Evolutionary conservation across 2,888 invertebrate genomes (phyloP).

Genomic region (Gortyna flavago): DNA sequence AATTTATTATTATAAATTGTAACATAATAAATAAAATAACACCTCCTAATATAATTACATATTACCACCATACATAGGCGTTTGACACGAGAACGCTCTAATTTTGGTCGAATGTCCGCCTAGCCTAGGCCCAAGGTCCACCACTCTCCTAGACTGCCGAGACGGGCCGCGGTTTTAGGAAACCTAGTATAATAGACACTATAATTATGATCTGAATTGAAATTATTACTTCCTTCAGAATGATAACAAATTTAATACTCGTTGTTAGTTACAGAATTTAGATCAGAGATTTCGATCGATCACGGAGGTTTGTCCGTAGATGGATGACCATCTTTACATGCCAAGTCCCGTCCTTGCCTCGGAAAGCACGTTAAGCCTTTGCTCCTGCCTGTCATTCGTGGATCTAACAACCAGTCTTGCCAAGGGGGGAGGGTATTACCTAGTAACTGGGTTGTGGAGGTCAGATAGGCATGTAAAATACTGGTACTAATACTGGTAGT

Average conservation of each 20-base stretch:
- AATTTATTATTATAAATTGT: constrained; percentile 11
- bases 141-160: constrained; percentile 73
- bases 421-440: too few relatives aligned
- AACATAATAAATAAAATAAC: constrained; percentile 14
- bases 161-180: constrained; percentile 60
- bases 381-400: background rate
- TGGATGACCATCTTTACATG: background rate
- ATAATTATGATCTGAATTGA: constrained; percentile 16
- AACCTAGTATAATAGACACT: constrained; percentile 38
- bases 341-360: background rate
- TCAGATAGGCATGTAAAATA: too few relatives aligned
- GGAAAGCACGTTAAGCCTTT: background rate
- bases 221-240: constrained; percentile 44
- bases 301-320: background rate
- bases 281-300: too few relatives aligned
- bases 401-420: too few relatives aligned
- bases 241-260: background rate
- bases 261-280: constrained; percentile 9
- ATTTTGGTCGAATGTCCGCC: constrained; percentile 66
- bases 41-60: constrained; percentile 32
- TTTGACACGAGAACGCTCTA: constrained; percentile 64
- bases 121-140: constrained; percentile 71
- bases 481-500: too few relatives aligned
- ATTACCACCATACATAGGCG: constrained; percentile 19
- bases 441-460: too few relatives aligned